phyloP scores from a whole-genome alignment of 2,797 vertebrate genomes.

The Nyctibius grandis region DNA sequence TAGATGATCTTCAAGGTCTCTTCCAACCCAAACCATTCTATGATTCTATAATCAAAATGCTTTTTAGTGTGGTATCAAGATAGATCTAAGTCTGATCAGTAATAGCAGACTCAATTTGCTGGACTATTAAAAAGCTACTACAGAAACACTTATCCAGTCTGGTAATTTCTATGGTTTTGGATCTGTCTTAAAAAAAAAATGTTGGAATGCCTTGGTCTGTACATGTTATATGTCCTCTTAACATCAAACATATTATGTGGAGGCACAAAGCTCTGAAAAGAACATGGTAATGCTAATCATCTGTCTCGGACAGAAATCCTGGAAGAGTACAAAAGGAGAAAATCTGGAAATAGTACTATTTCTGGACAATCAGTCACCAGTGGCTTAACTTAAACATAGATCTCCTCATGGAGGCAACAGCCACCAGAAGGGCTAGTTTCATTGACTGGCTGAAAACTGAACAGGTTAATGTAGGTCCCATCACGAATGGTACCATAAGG shows the following conservation, averaged over 20 bases:
- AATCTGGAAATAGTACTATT: neutral
- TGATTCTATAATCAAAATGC: too few species aligned
- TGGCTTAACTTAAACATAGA: neutral
- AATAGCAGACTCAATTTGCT: neutral
- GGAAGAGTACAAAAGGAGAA: neutral
- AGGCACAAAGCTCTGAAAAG: neutral
- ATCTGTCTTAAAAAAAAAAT: neutral
- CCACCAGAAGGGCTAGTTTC: neutral
- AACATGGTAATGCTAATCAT: neutral
- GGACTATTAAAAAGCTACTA: neutral
- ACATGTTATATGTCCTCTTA: neutral
- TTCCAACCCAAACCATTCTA: too few species aligned
- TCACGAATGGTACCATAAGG: neutral
- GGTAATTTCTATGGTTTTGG: neutral
- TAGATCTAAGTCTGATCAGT: neutral
- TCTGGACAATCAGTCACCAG: neutral
- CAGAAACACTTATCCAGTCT: neutral
- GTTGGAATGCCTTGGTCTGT: neutral
- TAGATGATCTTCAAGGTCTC: too few species aligned
- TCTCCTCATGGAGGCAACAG: neutral
- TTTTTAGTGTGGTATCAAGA: neutral
- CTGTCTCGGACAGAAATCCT: neutral
- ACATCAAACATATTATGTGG: neutral
- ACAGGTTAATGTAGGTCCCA: neutral
- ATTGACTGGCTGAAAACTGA: neutral